phyloP scores from a whole-genome alignment of 2,797 vertebrate genomes.

The Brachyrhaphis roseni region DNA sequence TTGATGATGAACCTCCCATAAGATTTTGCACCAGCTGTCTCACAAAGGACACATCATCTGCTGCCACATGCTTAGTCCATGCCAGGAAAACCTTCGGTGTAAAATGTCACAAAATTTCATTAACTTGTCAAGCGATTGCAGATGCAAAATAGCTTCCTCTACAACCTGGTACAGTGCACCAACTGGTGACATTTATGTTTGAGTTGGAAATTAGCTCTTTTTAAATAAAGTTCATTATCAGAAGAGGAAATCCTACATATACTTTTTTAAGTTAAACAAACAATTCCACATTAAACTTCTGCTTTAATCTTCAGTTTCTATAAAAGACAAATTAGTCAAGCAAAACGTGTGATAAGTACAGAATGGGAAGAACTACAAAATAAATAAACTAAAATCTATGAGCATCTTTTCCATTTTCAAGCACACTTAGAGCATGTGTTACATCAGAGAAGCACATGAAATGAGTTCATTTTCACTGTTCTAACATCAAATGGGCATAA shows the following conservation, averaged over 20 bases:
- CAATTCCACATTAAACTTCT: not conserved
- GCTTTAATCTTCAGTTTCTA: not conserved
- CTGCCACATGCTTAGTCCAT: slow-evolving; percentile 73
- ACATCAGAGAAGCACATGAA: not conserved
- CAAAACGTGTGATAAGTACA: not conserved
- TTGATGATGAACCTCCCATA: slow-evolving; percentile 35
- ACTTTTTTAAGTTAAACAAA: not conserved
- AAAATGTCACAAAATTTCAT: not conserved
- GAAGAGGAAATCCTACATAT: not conserved
- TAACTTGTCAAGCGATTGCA: too few species aligned
- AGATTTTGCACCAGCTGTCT: slow-evolving; percentile 64
- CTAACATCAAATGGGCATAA: not conserved
- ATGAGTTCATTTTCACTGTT: not conserved
- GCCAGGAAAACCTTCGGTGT: slow-evolving; percentile 65
- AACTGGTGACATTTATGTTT: too few species aligned
- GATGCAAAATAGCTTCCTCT: too few species aligned
- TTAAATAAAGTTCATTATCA: too few species aligned
- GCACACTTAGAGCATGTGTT: not conserved
- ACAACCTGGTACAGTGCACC: too few species aligned
- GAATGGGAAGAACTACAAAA: not conserved
- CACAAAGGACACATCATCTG: slow-evolving; percentile 64
- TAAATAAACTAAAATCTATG: not conserved
- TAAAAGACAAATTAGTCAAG: not conserved
- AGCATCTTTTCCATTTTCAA: not conserved
- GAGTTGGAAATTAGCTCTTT: too few species aligned